Evolutionary conservation across 2,797 vertebrate genomes (phyloP), one percentile per base, ranked within the genome.

Genomic region (Zalophus californianus): DNA sequence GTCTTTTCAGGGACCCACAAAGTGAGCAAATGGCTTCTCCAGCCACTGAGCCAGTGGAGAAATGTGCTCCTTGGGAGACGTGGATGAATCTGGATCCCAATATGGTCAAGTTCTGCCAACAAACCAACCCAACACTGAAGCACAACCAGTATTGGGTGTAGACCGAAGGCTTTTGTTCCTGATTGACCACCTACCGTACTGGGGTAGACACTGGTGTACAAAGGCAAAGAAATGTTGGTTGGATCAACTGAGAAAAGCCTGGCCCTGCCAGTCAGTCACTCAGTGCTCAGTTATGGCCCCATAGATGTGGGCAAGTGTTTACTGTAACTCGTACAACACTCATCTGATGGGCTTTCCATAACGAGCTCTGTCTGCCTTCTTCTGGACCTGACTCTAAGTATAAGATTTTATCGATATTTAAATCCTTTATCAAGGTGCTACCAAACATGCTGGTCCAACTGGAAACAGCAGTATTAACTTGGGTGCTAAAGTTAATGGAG

Each of bases 71-170:
- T 44, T 96, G 99, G 93, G 99, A 98, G 93, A 98, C 97, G 0
- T 99, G 99, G 99, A 98, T 98, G 72, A 98, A 98, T 77, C 97
- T 99, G 88, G 99, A 99, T 75, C 98, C 99, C 12, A 98, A 99
- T 83, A 98, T 99, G 94, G 98, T 98, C 44, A 98, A 99, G 7
- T 98, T 99, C 27, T 99, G 99, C 97, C 98, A 97, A 91, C 99
- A 98, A 86, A 97, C 99, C 93, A 99, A 99, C 90, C 99, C 99
- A 1, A 98, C 98, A 4, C 98, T 99, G 97, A 99, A 99, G 96
- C 98, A 80, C 86, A 99, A 96, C 98, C 99, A 99, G 48, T 99
- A 99, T 68, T 99, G 99, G 99, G 99, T 99, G 18, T 99, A 99
- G 99, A 79, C 58, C 12, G 20, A 10, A 44, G n/a, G 27, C 3